Conservation (phyloP, 2,888 invertebrate genomes). For the Amphipoea oculea region DNA sequence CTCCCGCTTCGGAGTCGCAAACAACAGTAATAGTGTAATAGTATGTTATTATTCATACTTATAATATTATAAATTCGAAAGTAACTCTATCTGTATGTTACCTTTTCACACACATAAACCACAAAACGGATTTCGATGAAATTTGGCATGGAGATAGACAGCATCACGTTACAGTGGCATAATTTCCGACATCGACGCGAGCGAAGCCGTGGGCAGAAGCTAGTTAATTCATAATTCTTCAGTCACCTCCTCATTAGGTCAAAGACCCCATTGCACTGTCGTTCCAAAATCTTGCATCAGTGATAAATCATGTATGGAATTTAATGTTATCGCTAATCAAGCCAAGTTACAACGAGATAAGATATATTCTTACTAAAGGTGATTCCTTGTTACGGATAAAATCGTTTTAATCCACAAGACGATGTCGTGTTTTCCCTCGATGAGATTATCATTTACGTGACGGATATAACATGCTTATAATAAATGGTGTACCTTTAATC, state of each 20-base stretch:
- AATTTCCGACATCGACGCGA: neutral
- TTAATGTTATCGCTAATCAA: conserved; percentile 43
- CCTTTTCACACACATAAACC: no score
- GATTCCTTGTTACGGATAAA: conserved; percentile 23
- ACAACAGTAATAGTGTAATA: no score
- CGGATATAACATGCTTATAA: conserved; percentile 35
- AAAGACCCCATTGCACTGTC: conserved; percentile 16
- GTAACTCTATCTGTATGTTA: no score
- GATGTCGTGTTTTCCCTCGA: conserved; percentile 25
- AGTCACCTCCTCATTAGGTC: neutral
- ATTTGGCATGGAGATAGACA: neutral
- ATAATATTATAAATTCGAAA: no score
- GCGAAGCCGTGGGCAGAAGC: no score
- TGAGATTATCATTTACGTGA: conserved; percentile 47
- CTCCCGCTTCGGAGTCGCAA: no score
- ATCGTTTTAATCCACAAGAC: conserved; percentile 43
- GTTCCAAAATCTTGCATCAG: conserved; percentile 33
- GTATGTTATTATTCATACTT: no score
- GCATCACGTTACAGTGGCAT: neutral
- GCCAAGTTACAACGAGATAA: conserved; percentile 40
- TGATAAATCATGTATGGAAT: conserved; percentile 49
- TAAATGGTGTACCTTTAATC: conserved; percentile 16
- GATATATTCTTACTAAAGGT: conserved; percentile 44
- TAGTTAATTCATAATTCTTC: neutral
- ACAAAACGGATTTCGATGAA: neutral